Percentiles rank a stretch among this genome's conserved stretches.
These are phyloP conservation scores for Laothoe populi DNA, from an alignment of 2,888 invertebrate species.

Conservation along the genomic window DNA sequence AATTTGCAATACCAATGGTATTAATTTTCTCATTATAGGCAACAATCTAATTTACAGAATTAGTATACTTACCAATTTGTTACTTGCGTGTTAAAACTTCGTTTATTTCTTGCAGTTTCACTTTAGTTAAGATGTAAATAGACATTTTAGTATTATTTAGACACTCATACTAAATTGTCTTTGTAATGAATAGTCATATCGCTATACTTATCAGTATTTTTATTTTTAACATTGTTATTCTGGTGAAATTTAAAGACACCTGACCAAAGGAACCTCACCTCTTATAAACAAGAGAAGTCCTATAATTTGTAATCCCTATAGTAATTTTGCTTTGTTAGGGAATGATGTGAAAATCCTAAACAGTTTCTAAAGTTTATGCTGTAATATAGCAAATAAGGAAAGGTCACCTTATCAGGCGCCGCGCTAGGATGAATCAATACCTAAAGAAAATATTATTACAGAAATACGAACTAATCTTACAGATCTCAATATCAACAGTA, in stretches of 20 bases:
- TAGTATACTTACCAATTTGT: slow-evolving; percentile 2
- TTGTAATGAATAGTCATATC: not conserved
- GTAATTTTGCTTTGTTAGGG: too few species aligned
- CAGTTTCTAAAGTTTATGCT: too few species aligned
- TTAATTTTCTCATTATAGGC: slow-evolving; percentile 18
- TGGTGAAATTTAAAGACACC: too few species aligned
- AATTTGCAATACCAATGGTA: slow-evolving; percentile 10
- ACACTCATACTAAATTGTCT: not conserved
- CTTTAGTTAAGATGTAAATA: not conserved
- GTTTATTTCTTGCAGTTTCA: not conserved
- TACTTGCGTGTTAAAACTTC: slow-evolving; percentile 3
- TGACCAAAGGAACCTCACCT: too few species aligned
- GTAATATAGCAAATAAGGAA: too few species aligned
- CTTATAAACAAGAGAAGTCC: too few species aligned
- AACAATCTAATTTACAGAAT: slow-evolving; percentile 2
- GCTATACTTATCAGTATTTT: not conserved
- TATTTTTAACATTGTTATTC: too few species aligned
- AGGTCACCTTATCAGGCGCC: too few species aligned
- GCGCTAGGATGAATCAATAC: not conserved
- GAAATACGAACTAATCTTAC: not conserved
- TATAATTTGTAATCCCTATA: too few species aligned
- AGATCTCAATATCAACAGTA: not conserved
- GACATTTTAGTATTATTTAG: not conserved
- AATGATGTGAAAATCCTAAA: too few species aligned
- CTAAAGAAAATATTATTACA: not conserved